Evolutionary conservation across 2,888 invertebrate species (phyloP).

Genomic region (Alcis repandata): DNA sequence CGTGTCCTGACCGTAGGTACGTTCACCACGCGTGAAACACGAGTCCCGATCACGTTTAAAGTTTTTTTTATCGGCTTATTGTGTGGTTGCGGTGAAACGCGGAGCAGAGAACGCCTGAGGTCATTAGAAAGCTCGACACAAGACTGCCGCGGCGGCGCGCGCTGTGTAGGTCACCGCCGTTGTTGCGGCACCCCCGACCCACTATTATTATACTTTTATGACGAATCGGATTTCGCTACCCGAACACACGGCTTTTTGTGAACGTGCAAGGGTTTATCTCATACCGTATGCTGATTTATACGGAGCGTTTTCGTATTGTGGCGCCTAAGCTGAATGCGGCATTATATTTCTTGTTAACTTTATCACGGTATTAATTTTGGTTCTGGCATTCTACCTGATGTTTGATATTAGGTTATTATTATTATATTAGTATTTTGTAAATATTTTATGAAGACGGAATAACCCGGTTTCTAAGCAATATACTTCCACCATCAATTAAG

Average conservation of each 20-base stretch:
- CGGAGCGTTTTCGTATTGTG: constrained; percentile 50
- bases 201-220: constrained; percentile 87
- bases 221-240: constrained; percentile 83
- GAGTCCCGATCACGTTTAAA: constrained; percentile 67
- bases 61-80: constrained; percentile 66
- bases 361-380: constrained; percentile 27
- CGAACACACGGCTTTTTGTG: constrained; percentile 72
- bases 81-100: constrained; percentile 67
- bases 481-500: constrained; percentile 13
- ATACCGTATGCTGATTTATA: constrained; percentile 51
- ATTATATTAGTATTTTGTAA: constrained; percentile 15
- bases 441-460: constrained; percentile 24
- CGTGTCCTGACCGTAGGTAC: constrained; percentile 66
- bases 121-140: constrained; percentile 84
- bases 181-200: constrained; percentile 84
- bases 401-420: too few relatives aligned
- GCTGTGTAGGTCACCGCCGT: constrained; percentile 80
- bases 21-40: constrained; percentile 70
- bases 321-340: constrained; percentile 43
- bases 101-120: constrained; percentile 83
- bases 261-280: constrained; percentile 62
- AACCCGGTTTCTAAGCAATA: constrained; percentile 23
- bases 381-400: constrained; percentile 6
- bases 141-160: constrained; percentile 86
- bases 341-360: constrained; percentile 38